phyloP scores from a whole-genome alignment of 2,797 vertebrate species.

The Poeciliopsis presidionis region DNA sequence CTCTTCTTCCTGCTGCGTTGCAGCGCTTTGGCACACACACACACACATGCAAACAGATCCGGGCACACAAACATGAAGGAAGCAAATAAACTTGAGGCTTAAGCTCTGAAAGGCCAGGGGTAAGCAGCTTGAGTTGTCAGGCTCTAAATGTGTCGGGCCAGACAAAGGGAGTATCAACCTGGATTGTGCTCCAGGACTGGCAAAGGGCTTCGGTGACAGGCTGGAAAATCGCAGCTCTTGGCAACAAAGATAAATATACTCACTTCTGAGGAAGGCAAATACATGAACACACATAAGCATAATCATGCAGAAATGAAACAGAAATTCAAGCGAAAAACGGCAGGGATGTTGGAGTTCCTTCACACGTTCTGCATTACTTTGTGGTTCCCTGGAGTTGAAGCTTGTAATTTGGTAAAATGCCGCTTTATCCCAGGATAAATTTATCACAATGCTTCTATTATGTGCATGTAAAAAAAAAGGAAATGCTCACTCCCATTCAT shows the following conservation, averaged over 20 bases:
- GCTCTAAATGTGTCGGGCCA: conserved; percentile 56
- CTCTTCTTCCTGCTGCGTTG: conserved; percentile 13
- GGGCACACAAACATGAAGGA: conserved; percentile 31
- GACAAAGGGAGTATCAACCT: conserved; percentile 60
- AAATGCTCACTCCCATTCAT: conserved; percentile 8
- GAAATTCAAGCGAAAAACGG: background rate
- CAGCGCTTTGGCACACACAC: conserved; percentile 21
- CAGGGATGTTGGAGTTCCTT: background rate
- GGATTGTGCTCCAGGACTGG: conserved; percentile 49
- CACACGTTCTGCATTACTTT: conserved; percentile 22
- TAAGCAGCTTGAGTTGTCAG: conserved; percentile 69
- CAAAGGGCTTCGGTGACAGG: conserved; percentile 33
- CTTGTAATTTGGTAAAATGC: conserved; percentile 49
- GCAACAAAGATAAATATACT: conserved; percentile 40
- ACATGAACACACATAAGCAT: conserved; percentile 4
- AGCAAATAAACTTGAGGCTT: conserved; percentile 60
- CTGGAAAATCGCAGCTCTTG: conserved; percentile 50
- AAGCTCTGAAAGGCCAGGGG: conserved; percentile 58
- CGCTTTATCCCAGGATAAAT: conserved; percentile 49
- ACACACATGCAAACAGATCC: conserved; percentile 38
- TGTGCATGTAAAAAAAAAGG: background rate
- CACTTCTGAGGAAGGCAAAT: conserved; percentile 18
- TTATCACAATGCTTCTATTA: conserved; percentile 34
- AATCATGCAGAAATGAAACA: conserved; percentile 24
- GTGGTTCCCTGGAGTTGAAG: conserved; percentile 29